Conservation (phyloP, 2,797 vertebrate genomes). For the Eulemur rubriventer region DNA sequence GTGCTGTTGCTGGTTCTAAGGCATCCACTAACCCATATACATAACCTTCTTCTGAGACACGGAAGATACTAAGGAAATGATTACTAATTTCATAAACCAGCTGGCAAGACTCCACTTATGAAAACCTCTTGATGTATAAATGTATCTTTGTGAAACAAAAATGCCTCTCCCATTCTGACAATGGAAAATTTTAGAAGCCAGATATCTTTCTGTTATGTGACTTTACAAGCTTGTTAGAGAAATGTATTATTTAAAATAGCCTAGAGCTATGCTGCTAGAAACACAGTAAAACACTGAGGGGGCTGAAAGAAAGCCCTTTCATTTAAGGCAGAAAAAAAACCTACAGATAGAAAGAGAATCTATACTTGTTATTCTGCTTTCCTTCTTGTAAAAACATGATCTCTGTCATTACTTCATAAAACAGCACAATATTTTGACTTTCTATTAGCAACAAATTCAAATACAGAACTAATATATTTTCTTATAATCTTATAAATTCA, state of each 20-base stretch:
- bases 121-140: slow-evolving; percentile 54
- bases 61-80: slow-evolving; percentile 12
- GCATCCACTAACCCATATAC: background rate
- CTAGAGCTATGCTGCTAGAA: slow-evolving; percentile 64
- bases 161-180: slow-evolving; percentile 52
- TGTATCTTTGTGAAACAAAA: slow-evolving; percentile 67
- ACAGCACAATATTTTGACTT: slow-evolving; percentile 44
- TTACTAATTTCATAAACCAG: slow-evolving; percentile 2
- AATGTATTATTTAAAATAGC: slow-evolving; percentile 75
- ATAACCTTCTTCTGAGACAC: background rate
- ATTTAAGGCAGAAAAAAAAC: background rate
- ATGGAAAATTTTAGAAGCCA: slow-evolving; percentile 64
- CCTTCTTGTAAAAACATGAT: slow-evolving; percentile 33
- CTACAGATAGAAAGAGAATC: slow-evolving; percentile 20
- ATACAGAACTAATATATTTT: background rate
- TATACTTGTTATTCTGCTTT: background rate
- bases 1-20: background rate
- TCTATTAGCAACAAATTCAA: slow-evolving; percentile 50
- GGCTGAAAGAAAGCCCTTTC: slow-evolving; percentile 47
- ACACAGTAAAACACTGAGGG: slow-evolving; percentile 26
- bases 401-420: slow-evolving; percentile 48
- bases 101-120: slow-evolving; percentile 7
- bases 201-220: slow-evolving; percentile 46
- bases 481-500: slow-evolving; percentile 9
- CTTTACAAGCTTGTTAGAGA: slow-evolving; percentile 63